Base-by-base conservation (phyloP, 2,888 invertebrate species). In the Temnothorax rugatulus region DNA sequence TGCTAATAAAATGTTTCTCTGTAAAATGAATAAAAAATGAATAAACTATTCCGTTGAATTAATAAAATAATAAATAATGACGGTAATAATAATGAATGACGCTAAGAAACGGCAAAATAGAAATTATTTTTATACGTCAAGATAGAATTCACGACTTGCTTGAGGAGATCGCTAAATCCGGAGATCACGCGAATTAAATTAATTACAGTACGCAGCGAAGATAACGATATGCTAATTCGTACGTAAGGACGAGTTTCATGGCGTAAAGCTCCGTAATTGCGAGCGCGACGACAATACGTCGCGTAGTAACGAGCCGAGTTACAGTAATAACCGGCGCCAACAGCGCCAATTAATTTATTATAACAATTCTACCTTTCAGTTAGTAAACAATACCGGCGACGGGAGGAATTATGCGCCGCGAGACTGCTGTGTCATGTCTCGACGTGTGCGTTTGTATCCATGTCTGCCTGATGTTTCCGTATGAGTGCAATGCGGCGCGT, bases 321-420 rank as follows among this genome's bases (percentile, higher is more conserved):
- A 47, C 66, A 47, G 66, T 41, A 47, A 68, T 64, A 68, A 75
- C 21, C 54, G 13, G 64, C 41, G n/a, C 21, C 15, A 64, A 38
- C 54, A 15, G 57, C 57, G 29, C 74, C 74, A 74, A 64, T 82
- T 79, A 79, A 79, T 79, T 69, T 79, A 69, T 68, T 69, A 59
- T 69, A 79, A 79, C 79, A 69, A 69, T 79, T 79, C 79, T 29
- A 59, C 54, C 79, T 79, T 79, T 79, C 69, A 69, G 57, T 47
- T 44, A 34, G 21, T 79, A 79, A 69, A 79, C 79, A 79, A 79
- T 79, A 68, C 57, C 57, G 47, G 18, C 44, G 47, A 47, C 57
- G 59, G 44, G 52, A 64, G 38, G 50, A 50, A 75, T 75, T 75
- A 63, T 63, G 38, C 38, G 41, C 34, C 29, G 29, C 11, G 52